Conservation (phyloP, 2,888 invertebrate genomes). For the Sphaeridia pumilis region DNA sequence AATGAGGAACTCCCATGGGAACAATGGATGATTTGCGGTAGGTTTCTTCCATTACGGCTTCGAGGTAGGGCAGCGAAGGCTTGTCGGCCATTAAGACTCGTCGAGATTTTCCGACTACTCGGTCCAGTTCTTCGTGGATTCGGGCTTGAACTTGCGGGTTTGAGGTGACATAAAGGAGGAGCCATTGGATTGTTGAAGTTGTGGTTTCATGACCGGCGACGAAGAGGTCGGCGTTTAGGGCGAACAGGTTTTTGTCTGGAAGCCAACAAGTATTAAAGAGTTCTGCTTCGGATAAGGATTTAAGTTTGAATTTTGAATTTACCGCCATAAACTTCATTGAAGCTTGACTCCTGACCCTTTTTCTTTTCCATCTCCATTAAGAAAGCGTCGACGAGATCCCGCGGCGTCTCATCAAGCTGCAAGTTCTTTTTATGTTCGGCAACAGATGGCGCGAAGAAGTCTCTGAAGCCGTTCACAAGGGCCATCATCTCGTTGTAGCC, state of each 20-base stretch:
- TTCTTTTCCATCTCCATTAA: neutral
- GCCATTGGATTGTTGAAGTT: slow-evolving; percentile 20
- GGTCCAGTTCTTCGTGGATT: slow-evolving; percentile 21
- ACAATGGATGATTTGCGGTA: slow-evolving; percentile 19
- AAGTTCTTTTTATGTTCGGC: neutral
- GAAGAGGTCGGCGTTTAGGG: slow-evolving; percentile 9
- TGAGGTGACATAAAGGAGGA: slow-evolving; percentile 17
- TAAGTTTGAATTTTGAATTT: neutral
- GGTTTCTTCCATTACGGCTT: slow-evolving; percentile 20
- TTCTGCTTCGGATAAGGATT: neutral
- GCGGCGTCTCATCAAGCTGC: neutral
- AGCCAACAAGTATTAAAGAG: neutral
- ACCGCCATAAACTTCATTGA: neutral
- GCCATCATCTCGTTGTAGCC: neutral
- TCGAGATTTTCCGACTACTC: slow-evolving; percentile 19
- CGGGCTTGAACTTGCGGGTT: slow-evolving; percentile 18
- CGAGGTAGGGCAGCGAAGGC: slow-evolving; percentile 23
- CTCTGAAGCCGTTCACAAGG: neutral
- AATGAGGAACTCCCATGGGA: slow-evolving; percentile 22
- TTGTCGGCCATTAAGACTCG: slow-evolving; percentile 17
- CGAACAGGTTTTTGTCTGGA: slow-evolving; percentile 1
- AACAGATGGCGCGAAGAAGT: neutral
- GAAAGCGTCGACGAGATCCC: neutral
- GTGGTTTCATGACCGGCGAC: slow-evolving; percentile 19
- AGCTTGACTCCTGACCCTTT: neutral